phyloP scores from a whole-genome alignment of 2,113 vertebrate species.

The Lipophrys pholis region DNA sequence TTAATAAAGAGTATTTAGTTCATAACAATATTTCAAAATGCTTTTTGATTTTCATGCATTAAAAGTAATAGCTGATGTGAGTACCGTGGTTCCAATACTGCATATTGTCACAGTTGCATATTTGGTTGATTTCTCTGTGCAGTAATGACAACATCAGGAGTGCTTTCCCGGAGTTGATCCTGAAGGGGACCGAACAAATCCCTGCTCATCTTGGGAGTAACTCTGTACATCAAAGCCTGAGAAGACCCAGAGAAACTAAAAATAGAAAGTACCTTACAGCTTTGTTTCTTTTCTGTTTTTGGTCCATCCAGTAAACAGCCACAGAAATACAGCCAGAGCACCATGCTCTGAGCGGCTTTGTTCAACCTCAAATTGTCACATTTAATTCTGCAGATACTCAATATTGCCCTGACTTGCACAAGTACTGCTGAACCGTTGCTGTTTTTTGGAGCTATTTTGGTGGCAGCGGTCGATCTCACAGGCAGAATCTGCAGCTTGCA shows the following conservation, averaged over 20 bases:
- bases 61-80: conserved; percentile 1
- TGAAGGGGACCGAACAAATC: conserved; percentile 58
- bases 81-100: neutral
- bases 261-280: neutral
- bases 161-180: conserved; percentile 55
- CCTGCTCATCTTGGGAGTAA: conserved; percentile 47
- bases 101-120: conserved; percentile 32
- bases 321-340: neutral
- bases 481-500: conserved; percentile 56
- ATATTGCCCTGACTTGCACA: conserved; percentile 43
- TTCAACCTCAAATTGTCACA: conserved; percentile 75
- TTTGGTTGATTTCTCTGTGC: conserved; percentile 50
- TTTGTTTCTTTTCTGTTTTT: too few relatives aligned
- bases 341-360: conserved; percentile 44
- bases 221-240: conserved; percentile 50
- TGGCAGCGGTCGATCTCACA: conserved; percentile 58
- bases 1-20: too few relatives aligned
- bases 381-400: conserved; percentile 63
- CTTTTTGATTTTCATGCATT: neutral
- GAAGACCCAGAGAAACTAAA: conserved; percentile 2
- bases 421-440: conserved; percentile 57
- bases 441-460: conserved; percentile 78
- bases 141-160: conserved; percentile 55
- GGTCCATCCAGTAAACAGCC: neutral
- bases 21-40: too few relatives aligned